These are phyloP conservation scores for Danio aesculapii DNA, from an alignment of 2,797 vertebrate genomes.

Conservation along the genomic window DNA sequence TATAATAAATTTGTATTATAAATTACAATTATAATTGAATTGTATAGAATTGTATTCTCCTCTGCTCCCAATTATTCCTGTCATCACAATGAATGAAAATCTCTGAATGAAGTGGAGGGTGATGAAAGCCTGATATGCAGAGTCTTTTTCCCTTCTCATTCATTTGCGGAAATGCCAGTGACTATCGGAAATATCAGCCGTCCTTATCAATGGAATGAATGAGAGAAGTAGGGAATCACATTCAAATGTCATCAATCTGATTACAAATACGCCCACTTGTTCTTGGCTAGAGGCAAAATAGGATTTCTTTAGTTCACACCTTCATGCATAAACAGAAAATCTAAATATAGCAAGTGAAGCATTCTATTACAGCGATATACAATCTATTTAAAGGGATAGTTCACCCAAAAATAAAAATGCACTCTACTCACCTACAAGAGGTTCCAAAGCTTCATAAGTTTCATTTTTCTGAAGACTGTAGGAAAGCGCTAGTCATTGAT, in stretches of 20 bases:
- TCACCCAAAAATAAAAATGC: too few relatives aligned
- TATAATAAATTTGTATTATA: too few relatives aligned
- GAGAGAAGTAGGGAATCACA: conserved; percentile 27
- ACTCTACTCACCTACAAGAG: too few relatives aligned
- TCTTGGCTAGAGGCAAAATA: conserved; percentile 9
- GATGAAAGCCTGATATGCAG: not conserved
- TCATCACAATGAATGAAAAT: too few relatives aligned
- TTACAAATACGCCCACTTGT: not conserved
- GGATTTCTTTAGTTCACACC: conserved; percentile 26
- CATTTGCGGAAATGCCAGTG: conserved; percentile 34
- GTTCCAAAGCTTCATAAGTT: too few relatives aligned
- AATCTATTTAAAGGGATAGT: too few relatives aligned
- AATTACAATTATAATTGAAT: too few relatives aligned
- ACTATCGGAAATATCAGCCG: conserved; percentile 7
- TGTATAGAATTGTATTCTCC: too few relatives aligned
- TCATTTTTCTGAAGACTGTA: too few relatives aligned
- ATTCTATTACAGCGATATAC: not conserved
- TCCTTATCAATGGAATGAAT: conserved; percentile 22
- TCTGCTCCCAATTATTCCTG: not conserved
- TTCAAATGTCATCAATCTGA: conserved; percentile 27
- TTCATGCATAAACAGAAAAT: not conserved
- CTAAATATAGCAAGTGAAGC: not conserved
- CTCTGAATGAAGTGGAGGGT: not conserved
- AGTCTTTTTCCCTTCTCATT: conserved; percentile 16
- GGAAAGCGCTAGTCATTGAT: too few relatives aligned